Conservation (phyloP, 1,140 invertebrate species). For the Lysiphlebus fabarum region DNA sequence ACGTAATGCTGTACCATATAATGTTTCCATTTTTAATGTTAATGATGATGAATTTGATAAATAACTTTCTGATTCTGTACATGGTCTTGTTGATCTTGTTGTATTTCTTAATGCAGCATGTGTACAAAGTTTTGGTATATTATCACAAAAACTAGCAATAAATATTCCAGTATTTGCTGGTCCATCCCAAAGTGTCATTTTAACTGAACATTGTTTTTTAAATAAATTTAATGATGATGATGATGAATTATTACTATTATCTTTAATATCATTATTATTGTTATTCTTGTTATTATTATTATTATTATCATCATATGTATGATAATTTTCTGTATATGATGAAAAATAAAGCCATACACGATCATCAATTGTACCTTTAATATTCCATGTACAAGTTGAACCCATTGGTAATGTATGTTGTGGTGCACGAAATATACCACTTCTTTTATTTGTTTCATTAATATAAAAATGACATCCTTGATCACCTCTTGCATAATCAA, state of each 20-base stretch:
- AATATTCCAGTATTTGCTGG: conserved; percentile 44
- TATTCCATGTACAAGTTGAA: conserved; percentile 82
- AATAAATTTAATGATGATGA: conserved; percentile 44
- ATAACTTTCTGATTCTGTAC: conserved; percentile 73
- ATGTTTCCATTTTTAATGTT: conserved; percentile 47
- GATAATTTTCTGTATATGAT: conserved; percentile 73
- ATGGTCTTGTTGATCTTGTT: conserved; percentile 72
- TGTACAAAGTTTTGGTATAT: conserved; percentile 74
- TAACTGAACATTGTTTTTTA: conserved; percentile 38
- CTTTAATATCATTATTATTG: too few species aligned
- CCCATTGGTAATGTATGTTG: conserved; percentile 79
- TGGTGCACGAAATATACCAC: conserved; percentile 70
- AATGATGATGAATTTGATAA: conserved; percentile 65
- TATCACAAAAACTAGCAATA: conserved; percentile 70
- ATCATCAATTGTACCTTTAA: conserved; percentile 73
- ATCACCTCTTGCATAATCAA: conserved; percentile 64
- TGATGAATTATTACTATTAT: conserved; percentile 30
- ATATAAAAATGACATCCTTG: conserved; percentile 57
- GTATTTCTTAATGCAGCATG: conserved; percentile 74
- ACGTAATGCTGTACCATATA: conserved; percentile 56
- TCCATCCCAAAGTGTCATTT: conserved; percentile 48
- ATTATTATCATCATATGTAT: conserved; percentile 51
- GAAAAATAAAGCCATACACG: conserved; percentile 85
- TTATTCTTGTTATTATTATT: too few species aligned
- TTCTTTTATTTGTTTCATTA: conserved; percentile 52